Evolutionary conservation across 2,797 vertebrate genomes (phyloP), one percentile per base, ranked within the genome.

Genomic region (Clarias fuscus): DNA sequence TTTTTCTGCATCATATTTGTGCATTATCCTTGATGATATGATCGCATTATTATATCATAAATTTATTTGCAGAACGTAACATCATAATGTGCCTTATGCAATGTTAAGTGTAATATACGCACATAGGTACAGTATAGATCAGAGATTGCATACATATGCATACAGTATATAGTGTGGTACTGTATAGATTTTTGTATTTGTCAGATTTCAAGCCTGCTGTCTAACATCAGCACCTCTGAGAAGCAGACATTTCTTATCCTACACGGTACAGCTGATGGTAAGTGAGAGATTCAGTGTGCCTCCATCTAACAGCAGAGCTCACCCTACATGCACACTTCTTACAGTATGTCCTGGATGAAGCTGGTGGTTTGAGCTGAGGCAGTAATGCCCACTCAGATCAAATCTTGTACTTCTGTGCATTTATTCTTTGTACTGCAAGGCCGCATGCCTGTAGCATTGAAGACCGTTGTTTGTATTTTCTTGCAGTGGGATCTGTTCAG

Each of bases 261-360:
- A n/a, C 95, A 95, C 7, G 89, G 93, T 72, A 96, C 93, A 2
- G 94, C 93, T 82, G 95, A 96, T 84, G 95, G 95, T 95, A 64
- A 90, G 88, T 27, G 27, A 72, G 30, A 75, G 53, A 20, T 43
- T 77, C 70, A n/a, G 72, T 56, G 68, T 56, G 10, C 65, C n/a
- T 86, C 30, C 79, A 53, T 62, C 8, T 8, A 68, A 48, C 58
- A 33, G 76, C 33, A 70, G 33, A 80, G 33, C 33, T 70, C 65
- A 59, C 24, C 61, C 11, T 62, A 33, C 59, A 82, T 17, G 72
- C 11, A 5, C 5, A 84, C 22, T 43, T 59, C 61, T 67, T n/a
- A 81, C 24, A 48, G 48, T 11, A 24, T 43, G 37, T 40, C 62
- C 0, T 33, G 40, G 20, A 80, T 27, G 27, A 77, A 58, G 30